A percentile compares a stretch with the other conserved stretches of the same genome.
phyloP scores from a whole-genome alignment of 2,888 invertebrate genomes.

The Noctuana brunneofusca region DNA sequence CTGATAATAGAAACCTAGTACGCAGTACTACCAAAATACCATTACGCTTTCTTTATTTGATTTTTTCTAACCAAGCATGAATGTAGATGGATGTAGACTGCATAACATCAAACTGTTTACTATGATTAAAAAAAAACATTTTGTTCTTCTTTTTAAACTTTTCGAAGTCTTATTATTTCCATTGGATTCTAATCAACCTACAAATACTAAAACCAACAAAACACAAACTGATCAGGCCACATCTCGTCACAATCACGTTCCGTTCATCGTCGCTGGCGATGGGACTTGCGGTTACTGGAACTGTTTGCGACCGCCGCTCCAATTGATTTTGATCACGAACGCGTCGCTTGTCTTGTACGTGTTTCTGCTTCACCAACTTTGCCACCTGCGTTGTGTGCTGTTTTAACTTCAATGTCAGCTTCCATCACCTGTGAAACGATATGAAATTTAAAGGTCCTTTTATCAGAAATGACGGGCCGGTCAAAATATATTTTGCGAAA shows the following conservation, averaged over 20 bases:
- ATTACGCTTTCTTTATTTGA: no score
- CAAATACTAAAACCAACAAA: conserved; percentile 27
- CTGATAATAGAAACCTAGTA: no score
- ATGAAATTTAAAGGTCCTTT: conserved; percentile 3
- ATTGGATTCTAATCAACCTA: not conserved
- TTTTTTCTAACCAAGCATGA: no score
- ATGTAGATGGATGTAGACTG: no score
- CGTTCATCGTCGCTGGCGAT: conserved; percentile 54
- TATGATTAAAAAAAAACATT: no score
- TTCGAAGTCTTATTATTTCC: not conserved
- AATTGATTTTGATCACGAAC: conserved; percentile 43
- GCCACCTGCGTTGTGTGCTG: conserved; percentile 32
- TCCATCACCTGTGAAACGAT: conserved; percentile 20
- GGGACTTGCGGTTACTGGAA: conserved; percentile 54
- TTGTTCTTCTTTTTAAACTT: no score
- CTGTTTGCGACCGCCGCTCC: conserved; percentile 38
- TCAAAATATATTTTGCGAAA: conserved; percentile 29
- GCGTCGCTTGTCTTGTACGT: conserved; percentile 33
- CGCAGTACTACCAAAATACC: no score
- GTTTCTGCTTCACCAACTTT: conserved; percentile 27
- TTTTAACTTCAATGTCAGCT: conserved; percentile 28
- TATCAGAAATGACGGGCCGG: conserved; percentile 15
- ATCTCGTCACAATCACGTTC: conserved; percentile 47
- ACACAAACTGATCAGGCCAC: conserved; percentile 20
- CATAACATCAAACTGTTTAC: no score